These are phyloP conservation scores for Grapholita molesta DNA, from an alignment of 1,140 invertebrate genomes.

Conservation along the genomic window DNA sequence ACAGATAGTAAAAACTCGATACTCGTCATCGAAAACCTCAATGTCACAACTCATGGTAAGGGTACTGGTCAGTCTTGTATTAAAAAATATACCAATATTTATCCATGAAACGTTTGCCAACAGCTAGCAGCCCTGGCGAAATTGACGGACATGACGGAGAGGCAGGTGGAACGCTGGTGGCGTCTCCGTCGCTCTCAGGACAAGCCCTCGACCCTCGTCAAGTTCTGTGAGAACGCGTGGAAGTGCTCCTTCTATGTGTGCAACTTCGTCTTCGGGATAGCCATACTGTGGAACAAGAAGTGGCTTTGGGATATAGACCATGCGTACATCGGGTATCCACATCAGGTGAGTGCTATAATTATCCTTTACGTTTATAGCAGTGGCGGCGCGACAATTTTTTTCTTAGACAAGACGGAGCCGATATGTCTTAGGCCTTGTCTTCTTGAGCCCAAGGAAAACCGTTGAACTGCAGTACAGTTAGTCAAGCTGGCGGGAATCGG, in stretches of 20 bases:
- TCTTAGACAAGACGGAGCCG: too few relatives aligned
- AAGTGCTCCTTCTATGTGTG: slow-evolving; percentile 91
- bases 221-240: slow-evolving; percentile 96
- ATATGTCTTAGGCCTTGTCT: too few relatives aligned
- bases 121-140: slow-evolving; percentile 89
- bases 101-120: neutral
- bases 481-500: too few relatives aligned
- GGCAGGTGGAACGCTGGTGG: slow-evolving; percentile 95
- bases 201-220: slow-evolving; percentile 92
- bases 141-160: slow-evolving; percentile 90
- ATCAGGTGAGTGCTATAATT: slow-evolving; percentile 77
- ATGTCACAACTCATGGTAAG: too few relatives aligned
- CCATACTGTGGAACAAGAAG: slow-evolving; percentile 93
- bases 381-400: too few relatives aligned
- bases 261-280: slow-evolving; percentile 90
- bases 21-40: too few relatives aligned
- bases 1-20: too few relatives aligned
- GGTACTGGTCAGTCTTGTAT: too few relatives aligned
- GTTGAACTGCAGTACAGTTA: too few relatives aligned
- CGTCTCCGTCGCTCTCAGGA: slow-evolving; percentile 88
- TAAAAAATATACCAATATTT: too few relatives aligned
- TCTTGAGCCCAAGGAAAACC: too few relatives aligned
- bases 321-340: slow-evolving; percentile 91
- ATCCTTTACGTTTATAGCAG: too few relatives aligned
- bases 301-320: slow-evolving; percentile 96